A percentile compares a stretch with the other conserved stretches of the same genome.
Conservation (phyloP, 2,113 vertebrate genomes). For the Arizona elegans region DNA sequence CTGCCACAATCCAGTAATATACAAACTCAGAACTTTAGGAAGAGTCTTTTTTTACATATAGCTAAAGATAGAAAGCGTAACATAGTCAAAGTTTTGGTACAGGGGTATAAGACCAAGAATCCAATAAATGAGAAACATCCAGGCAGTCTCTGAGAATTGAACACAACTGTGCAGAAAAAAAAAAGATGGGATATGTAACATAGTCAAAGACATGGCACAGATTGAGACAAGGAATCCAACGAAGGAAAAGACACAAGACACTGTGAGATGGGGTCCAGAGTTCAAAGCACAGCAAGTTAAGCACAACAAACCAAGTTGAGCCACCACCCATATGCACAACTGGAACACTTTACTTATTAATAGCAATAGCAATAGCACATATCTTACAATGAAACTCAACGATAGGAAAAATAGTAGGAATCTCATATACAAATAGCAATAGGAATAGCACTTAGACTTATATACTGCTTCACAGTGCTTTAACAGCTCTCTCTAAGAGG, state of each 20-base stretch:
- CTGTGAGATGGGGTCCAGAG: neutral
- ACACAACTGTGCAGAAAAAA: neutral
- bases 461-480: too few species aligned
- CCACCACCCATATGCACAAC: neutral
- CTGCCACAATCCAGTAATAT: neutral
- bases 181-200: neutral
- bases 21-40: neutral
- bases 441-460: too few species aligned
- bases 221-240: neutral
- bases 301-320: neutral
- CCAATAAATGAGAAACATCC: neutral
- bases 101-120: neutral
- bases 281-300: neutral
- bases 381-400: too few species aligned
- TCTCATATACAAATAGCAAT: too few species aligned
- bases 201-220: neutral
- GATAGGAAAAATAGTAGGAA: too few species aligned
- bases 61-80: neutral
- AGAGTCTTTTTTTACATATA: neutral
- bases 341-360: neutral
- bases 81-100: neutral
- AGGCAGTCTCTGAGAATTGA: neutral
- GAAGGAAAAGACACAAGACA: neutral
- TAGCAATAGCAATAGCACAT: too few species aligned
- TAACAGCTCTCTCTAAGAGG: too few species aligned